Base-by-base conservation (phyloP, 2,888 invertebrate genomes). In the Gastrophysa polygoni region DNA sequence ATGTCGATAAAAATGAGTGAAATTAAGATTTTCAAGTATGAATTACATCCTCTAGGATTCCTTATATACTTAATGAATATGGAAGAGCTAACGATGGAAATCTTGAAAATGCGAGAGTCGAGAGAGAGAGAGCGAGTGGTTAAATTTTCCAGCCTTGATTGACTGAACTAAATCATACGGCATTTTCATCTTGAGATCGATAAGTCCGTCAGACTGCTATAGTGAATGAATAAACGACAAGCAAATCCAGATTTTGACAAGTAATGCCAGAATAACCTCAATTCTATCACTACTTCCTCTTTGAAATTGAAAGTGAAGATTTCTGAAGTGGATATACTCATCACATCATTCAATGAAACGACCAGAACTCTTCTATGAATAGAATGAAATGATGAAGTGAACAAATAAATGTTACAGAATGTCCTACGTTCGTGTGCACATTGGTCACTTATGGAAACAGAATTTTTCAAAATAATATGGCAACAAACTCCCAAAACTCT, bases 211-310 rank as follows among this genome's bases (percentile, higher is more conserved):
- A 24, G 24, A 7, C 14, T 38, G 2, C 10, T 38, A 3, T 3
- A 14, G 10, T 2, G 10, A 8, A 2, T 8, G 6, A 32, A 8
- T 32, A 32, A 5, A 7, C 24, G 11, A 11, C 32, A 32, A 38
- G 14, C 38, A 11, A 32, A 32, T 32, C 10, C 29, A 10, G 29
- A 32, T 32, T 32, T 10, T 32, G 29, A 32, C 29, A 32, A 32
- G 29, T n/a, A 24, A 38, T 21, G 52, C 38, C 52, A 52, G 20
- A 52, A 38, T 38, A 52, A 52, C 38, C 38, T 20, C 38, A 29
- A 20, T 18, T 14, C 14, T n/a, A 21, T 20, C 17, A n/a, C 2
- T 16, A 14, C 0, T 14, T 18, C n/a, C 0, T 29, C 29, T 18
- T 51, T 34, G 18, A 11, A 10, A 32, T 18, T 28, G 28, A 34